Percentiles rank a stretch among this genome's conserved stretches.
Evolutionary conservation across 2,797 vertebrate species (phyloP).

Genomic region (Phalanger gymnotis): DNA sequence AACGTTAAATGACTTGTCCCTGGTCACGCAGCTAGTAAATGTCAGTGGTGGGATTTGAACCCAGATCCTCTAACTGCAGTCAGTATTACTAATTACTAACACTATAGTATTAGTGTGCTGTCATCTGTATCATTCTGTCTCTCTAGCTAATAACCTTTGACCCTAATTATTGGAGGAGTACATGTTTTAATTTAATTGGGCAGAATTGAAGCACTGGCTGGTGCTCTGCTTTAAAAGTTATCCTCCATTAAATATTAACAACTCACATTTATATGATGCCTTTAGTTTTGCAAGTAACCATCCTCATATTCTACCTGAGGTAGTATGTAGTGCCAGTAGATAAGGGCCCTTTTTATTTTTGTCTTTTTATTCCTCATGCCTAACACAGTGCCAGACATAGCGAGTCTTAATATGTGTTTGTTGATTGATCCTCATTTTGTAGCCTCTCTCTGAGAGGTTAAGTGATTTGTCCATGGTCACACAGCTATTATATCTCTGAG

Average conservation of each 20-base stretch:
- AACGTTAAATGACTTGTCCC: not conserved
- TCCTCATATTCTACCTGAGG: not conserved
- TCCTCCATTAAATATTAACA: not conserved
- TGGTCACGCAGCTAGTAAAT: not conserved
- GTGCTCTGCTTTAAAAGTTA: not conserved
- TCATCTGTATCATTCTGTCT: constrained; percentile 36
- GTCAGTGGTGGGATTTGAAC: not conserved
- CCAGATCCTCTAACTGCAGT: not conserved
- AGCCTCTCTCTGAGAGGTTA: not conserved
- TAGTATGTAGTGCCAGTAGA: not conserved
- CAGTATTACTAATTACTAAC: too few species aligned
- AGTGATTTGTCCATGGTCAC: not conserved
- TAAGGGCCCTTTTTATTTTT: not conserved
- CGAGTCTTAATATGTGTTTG: not conserved
- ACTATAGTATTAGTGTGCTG: constrained; percentile 1
- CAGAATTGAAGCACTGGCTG: constrained; percentile 7
- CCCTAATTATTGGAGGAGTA: constrained; percentile 53
- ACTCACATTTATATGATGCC: not conserved
- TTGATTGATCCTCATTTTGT: not conserved
- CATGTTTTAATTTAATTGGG: constrained; percentile 55
- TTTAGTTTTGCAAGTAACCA: not conserved
- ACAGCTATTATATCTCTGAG: not conserved
- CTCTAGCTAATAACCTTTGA: constrained; percentile 53
- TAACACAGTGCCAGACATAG: not conserved
- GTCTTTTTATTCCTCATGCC: not conserved